Base-by-base conservation (phyloP, 2,113 vertebrate genomes). In the Miniopterus natalensis region DNA sequence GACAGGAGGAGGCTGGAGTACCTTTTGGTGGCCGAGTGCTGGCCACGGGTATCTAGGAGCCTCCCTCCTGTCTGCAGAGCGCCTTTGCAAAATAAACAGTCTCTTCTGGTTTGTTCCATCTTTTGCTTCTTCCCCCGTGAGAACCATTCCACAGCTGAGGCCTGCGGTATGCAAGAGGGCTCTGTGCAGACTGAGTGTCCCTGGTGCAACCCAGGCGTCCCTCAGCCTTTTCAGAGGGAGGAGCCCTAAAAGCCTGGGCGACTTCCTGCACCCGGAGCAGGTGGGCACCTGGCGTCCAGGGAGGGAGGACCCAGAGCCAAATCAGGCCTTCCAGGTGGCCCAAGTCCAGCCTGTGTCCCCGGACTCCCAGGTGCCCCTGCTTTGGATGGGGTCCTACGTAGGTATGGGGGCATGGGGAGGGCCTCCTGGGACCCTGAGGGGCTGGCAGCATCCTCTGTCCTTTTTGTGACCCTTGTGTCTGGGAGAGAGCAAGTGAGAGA, bases 121-220 rank as follows among this genome's bases (percentile, higher is more conserved):
- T 97, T 70, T n/a, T 95, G 90, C 90, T 93, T 95, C 95, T 95
- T 96, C 70, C 90, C 92, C 85, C 71, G 65, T 73, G 97, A 96
- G 96, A 94, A 93, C 91, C 97, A 89, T 96, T 95, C 94, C 97
- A 87, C 94, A 78, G 86, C 97, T 23, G 92, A 96, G 96, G 93
- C 94, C 81, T 75, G 47, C 73, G 11, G 73, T 31, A 11, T 11
- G 8, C 47, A 8, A 8, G 40, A 18, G 73, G 73, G n/a, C 73
- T 71, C 68, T 25, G 9, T 71, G 36, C 68, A 71, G 21, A 55
- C 75, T 0, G 74, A 65, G 11, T 29, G 74, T 23, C 47, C 47
- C 59, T 18, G 5, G 59, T 15, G 9, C 71, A 6, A 13, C 71
- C 57, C 59, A 27, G 86, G 73, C 47, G 59, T 40, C 11, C 17